A percentile compares a stretch with the other conserved stretches of the same genome.
These are phyloP conservation scores for Eonycteris spelaea DNA, from an alignment of 2,113 vertebrate genomes.

Conservation along the genomic window DNA sequence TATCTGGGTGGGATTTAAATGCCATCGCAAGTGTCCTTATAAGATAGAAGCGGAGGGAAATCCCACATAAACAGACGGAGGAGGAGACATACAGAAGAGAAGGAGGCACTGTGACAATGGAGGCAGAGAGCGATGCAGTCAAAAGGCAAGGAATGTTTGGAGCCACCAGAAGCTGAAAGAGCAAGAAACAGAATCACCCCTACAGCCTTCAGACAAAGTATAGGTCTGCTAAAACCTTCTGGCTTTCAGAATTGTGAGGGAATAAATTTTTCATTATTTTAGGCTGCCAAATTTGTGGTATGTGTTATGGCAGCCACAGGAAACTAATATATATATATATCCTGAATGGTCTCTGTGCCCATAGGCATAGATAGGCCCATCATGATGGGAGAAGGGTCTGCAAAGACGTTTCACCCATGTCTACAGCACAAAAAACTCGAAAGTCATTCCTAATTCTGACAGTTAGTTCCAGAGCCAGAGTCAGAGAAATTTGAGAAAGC, in stretches of 20 bases:
- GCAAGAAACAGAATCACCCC: not conserved
- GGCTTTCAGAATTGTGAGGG: not conserved
- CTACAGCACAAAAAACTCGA: not conserved
- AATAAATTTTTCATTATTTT: not conserved
- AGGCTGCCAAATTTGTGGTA: not conserved
- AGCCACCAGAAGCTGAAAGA: not conserved
- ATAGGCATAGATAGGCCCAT: not conserved
- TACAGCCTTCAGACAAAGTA: too few species aligned
- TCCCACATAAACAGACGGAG: not conserved
- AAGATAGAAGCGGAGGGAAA: not conserved
- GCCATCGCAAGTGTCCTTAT: not conserved
- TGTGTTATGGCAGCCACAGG: not conserved
- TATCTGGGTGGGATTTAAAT: not conserved
- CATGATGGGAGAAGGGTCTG: not conserved
- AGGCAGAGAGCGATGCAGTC: not conserved
- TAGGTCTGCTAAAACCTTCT: not conserved
- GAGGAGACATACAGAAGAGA: not conserved
- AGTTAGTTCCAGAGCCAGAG: rapidly evolving
- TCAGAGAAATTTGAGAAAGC: not conserved
- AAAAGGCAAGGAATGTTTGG: not conserved
- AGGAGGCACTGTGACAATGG: not conserved
- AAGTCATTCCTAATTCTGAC: not conserved
- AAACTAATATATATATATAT: not conserved
- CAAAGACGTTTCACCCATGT: not conserved
- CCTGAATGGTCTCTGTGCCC: not conserved